Evolutionary conservation across 1,140 invertebrate genomes (phyloP), one percentile per base, ranked within the genome.

Genomic region (Eupristina koningsbergeri): DNA sequence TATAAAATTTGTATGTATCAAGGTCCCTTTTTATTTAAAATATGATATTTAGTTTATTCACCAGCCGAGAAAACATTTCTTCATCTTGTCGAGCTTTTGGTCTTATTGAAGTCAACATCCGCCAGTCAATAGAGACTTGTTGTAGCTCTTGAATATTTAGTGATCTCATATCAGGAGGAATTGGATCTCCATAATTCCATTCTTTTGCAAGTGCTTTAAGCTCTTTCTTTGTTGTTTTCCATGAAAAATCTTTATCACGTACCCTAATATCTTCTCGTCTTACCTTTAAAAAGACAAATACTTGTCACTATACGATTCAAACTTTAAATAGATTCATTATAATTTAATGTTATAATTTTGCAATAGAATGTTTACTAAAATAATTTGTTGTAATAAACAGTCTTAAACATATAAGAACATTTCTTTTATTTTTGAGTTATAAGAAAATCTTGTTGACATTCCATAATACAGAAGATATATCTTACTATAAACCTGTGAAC

Each of bases 61-160:
- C 92, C 88, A 93, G 78, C 88, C 95, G 95, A 50, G 96, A 96
- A 90, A 97, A 98, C 92, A 96, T 96, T 87, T 98, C 96, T 92
- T 98, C 97, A 84, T 98, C 97, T 13, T 95, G 90, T 87, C 96
- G 96, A 5, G 94, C 94, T 88, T 97, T 97, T 0, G 97, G 97
- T 86, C 97, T 93, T 19, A 97, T 89, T 19, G 96, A 95, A 13
- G 97, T 98, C 13, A 98, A 91, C 97, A 98, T 98, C 89, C 95
- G 94, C 97, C 97, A 98, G 87, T 97, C 96, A 79, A 98, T 98
- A n/a, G 96, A 94, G 5, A 98, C 96, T 26, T 95, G 93, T 85
- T 96, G 96, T 45, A 98, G 91, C 87, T 98, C 97, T 80, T 96
- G 94, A 64, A 98, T 93, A 87, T 95, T 95, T 31, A 97, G 93